phyloP scores from a whole-genome alignment of 2,113 vertebrate species.

The Phoenicopterus ruber region DNA sequence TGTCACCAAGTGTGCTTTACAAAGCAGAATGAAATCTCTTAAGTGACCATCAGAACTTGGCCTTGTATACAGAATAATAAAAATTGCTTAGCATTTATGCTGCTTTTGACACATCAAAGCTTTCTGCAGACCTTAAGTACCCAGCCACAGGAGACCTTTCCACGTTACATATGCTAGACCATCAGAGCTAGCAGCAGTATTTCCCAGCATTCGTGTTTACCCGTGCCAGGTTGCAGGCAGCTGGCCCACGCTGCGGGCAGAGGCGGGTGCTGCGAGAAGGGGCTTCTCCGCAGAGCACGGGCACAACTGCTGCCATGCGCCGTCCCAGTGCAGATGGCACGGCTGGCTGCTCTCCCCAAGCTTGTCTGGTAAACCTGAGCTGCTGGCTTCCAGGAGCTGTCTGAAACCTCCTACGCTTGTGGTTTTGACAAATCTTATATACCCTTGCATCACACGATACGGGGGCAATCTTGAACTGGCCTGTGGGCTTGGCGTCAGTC shows the following conservation, averaged over 20 bases:
- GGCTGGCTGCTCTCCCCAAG: background rate
- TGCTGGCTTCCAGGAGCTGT: background rate
- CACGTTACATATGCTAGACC: background rate
- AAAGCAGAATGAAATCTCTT: background rate
- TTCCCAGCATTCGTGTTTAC: background rate
- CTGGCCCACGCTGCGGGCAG: background rate
- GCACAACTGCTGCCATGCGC: background rate
- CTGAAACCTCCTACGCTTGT: background rate
- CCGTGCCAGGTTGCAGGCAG: background rate
- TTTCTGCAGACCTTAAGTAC: background rate
- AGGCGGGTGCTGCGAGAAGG: background rate
- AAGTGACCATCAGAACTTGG: background rate
- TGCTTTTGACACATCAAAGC: background rate
- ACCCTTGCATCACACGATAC: rapidly evolving
- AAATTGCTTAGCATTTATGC: background rate
- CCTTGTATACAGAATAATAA: background rate
- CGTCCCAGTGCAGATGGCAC: background rate
- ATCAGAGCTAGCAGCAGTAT: background rate
- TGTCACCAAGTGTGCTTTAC: background rate
- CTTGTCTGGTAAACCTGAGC: background rate
- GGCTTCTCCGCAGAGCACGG: background rate
- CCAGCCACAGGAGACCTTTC: background rate
- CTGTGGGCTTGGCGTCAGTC: background rate
- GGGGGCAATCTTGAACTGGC: background rate
- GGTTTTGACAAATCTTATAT: background rate